phyloP scores from a whole-genome alignment of 1,140 invertebrate species.

The Arion vulgaris region DNA sequence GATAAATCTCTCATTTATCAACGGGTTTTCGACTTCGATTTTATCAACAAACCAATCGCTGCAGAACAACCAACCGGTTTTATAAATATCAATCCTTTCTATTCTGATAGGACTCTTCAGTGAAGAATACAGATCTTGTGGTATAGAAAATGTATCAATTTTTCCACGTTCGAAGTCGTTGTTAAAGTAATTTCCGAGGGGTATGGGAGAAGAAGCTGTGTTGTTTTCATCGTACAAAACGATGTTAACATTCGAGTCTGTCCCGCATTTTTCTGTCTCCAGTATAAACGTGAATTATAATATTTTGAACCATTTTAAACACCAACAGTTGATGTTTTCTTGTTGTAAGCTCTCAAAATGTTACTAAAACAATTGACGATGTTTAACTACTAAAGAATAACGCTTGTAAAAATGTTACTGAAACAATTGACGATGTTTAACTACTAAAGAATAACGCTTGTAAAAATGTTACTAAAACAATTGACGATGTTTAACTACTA shows the following conservation, averaged over 20 bases:
- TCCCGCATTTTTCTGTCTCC: conserved; percentile 72
- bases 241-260: conserved; percentile 70
- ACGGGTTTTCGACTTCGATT: conserved; percentile 66
- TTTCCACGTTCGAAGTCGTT: conserved; percentile 72
- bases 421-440: too few relatives aligned
- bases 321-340: too few relatives aligned
- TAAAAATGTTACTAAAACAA: too few relatives aligned
- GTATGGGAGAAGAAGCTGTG: conserved; percentile 51
- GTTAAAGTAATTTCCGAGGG: conserved; percentile 63
- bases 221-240: conserved; percentile 65
- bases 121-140: conserved; percentile 39
- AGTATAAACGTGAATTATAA: conserved; percentile 47
- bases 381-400: too few relatives aligned
- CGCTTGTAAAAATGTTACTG: too few relatives aligned
- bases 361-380: too few relatives aligned
- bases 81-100: conserved; percentile 66
- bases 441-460: too few relatives aligned
- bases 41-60: conserved; percentile 72
- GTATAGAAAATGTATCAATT: conserved; percentile 60
- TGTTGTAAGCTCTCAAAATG: too few relatives aligned
- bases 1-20: conserved; percentile 59
- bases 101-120: conserved; percentile 50
- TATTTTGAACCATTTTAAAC: neutral
- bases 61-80: conserved; percentile 66
- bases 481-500: too few relatives aligned